These are phyloP conservation scores for Corythoichthys haematopterus DNA, from an alignment of 2,113 vertebrate species.

Conservation along the genomic window DNA sequence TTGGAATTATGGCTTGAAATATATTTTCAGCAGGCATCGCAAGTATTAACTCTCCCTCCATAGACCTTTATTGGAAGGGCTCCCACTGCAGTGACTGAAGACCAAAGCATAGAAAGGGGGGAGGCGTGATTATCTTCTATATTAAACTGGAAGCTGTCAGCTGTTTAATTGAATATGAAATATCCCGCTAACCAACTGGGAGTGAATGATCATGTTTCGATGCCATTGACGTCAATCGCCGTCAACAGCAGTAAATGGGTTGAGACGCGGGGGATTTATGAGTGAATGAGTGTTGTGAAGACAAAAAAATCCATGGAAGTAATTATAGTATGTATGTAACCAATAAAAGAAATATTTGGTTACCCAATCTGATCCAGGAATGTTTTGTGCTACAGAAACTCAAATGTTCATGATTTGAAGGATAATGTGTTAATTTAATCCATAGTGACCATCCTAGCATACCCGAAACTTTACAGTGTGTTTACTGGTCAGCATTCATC, in stretches of 20 bases:
- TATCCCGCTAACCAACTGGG: not conserved
- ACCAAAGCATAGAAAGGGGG: constrained; percentile 48
- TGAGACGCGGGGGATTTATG: not conserved
- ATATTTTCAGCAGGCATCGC: constrained; percentile 19
- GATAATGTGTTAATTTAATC: too few species aligned
- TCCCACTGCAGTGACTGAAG: constrained; percentile 25
- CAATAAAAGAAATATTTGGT: constrained; percentile 61
- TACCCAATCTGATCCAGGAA: constrained; percentile 9
- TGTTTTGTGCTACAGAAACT: not conserved
- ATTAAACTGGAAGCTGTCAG: constrained; percentile 57
- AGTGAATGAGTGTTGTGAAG: constrained; percentile 57
- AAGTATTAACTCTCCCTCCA: constrained; percentile 2
- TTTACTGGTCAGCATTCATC: too few species aligned
- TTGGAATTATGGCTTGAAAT: constrained; percentile 41
- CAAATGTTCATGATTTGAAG: not conserved
- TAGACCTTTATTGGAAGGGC: constrained; percentile 23
- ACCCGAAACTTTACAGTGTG: not conserved
- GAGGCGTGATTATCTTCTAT: constrained; percentile 42
- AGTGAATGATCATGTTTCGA: constrained; percentile 42
- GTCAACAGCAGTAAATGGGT: too few species aligned
- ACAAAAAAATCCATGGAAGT: constrained; percentile 41
- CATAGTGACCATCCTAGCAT: too few species aligned
- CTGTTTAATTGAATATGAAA: constrained; percentile 47
- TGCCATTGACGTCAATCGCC: too few species aligned
- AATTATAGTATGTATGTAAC: constrained; percentile 47